Percentiles rank a stretch among this genome's conserved stretches.
Evolutionary conservation across 2,888 invertebrate genomes (phyloP).

Genomic region (Drosophila putrida): DNA sequence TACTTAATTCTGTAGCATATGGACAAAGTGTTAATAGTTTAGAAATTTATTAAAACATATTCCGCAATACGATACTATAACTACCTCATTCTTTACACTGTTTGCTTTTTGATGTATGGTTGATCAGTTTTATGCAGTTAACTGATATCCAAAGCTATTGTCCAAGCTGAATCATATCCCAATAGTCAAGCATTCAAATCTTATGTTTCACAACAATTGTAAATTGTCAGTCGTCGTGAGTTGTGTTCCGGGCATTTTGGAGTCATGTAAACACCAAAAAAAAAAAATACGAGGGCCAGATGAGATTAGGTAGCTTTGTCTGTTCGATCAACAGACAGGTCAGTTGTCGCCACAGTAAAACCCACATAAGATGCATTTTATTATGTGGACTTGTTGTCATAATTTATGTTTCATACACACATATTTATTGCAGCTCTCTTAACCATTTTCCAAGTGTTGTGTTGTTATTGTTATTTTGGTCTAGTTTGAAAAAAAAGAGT

Average conservation of each 20-base stretch:
- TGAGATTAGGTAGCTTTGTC: conserved; percentile 57
- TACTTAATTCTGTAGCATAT: too few relatives aligned
- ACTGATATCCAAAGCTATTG: not conserved
- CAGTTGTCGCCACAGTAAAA: conserved; percentile 38
- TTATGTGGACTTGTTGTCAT: conserved; percentile 57
- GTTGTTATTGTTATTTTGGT: conserved; percentile 40
- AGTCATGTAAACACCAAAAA: conserved; percentile 28
- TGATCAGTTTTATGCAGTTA: not conserved
- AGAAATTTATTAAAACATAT: not conserved
- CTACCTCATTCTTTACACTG: not conserved
- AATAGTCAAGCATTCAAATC: conserved; percentile 7
- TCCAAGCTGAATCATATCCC: conserved; percentile 21
- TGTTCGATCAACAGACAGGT: conserved; percentile 21
- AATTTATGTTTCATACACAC: conserved; percentile 36
- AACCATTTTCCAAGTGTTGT: conserved; percentile 49
- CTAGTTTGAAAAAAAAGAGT: conserved; percentile 59
- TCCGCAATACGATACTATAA: not conserved
- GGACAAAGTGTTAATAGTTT: too few relatives aligned
- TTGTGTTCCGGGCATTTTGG: conserved; percentile 46
- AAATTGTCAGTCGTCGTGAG: not conserved
- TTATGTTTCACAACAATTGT: conserved; percentile 33
- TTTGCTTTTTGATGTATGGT: not conserved
- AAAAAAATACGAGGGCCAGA: conserved; percentile 32
- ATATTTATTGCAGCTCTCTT: conserved; percentile 23
- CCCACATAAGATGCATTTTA: conserved; percentile 62